Conservation (phyloP, 2,113 vertebrate genomes). For the Pavo muticus region DNA sequence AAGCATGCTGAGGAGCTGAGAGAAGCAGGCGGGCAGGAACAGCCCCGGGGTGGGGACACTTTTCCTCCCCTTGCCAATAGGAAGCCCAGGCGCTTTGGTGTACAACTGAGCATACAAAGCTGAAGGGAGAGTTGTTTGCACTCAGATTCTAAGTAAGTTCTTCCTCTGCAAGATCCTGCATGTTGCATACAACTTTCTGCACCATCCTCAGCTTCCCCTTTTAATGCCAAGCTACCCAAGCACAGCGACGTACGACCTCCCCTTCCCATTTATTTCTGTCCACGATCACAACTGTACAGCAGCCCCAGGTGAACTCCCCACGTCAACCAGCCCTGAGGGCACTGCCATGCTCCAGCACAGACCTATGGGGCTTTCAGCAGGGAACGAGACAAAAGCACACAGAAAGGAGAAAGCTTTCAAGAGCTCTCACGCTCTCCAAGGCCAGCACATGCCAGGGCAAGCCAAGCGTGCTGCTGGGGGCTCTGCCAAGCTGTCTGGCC, state of each 20-base stretch:
- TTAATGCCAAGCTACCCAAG: not conserved
- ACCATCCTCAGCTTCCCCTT: fast-evolving
- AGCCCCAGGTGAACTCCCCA: fast-evolving
- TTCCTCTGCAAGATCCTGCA: not conserved
- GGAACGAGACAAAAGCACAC: not conserved
- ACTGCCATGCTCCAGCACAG: fast-evolving
- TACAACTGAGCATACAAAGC: not conserved
- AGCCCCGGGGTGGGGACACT: not conserved
- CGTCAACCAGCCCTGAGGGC: not conserved
- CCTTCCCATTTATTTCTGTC: not conserved
- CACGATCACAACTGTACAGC: fast-evolving
- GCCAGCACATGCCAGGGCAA: not conserved
- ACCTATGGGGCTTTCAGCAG: not conserved
- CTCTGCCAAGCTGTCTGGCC: not conserved
- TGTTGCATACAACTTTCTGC: not conserved
- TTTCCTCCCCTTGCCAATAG: not conserved
- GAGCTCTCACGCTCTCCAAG: not conserved
- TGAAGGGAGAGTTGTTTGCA: fast-evolving
- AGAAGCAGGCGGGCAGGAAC: not conserved
- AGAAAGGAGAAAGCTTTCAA: not conserved
- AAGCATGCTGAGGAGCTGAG: not conserved
- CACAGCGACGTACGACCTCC: fast-evolving
- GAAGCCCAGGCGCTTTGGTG: not conserved
- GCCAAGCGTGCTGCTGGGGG: not conserved
- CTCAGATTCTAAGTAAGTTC: not conserved